phyloP scores from a whole-genome alignment of 2,888 invertebrate genomes.

The Dorcus hopei region DNA sequence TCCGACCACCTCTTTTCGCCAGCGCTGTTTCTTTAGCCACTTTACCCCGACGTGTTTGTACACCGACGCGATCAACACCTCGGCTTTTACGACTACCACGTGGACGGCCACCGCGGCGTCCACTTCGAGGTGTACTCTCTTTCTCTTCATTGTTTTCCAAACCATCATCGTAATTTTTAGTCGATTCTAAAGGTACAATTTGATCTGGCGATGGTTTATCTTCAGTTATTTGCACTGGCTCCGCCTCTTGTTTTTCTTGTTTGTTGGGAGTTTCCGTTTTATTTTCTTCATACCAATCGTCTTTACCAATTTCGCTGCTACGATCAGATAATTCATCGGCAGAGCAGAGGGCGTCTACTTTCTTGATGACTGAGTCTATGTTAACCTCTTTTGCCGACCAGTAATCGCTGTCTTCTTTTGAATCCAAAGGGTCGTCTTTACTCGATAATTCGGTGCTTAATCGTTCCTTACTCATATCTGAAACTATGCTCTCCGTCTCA shows the following conservation, averaged over 20 bases:
- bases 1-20: slow-evolving; percentile 47
- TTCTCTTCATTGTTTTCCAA: slow-evolving; percentile 38
- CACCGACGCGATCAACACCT: slow-evolving; percentile 46
- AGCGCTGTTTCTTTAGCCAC: slow-evolving; percentile 34
- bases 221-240: slow-evolving; percentile 4
- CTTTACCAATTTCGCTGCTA: slow-evolving; percentile 31
- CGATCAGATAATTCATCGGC: slow-evolving; percentile 49
- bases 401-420: slow-evolving; percentile 67
- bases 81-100: slow-evolving; percentile 43
- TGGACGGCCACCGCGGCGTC: slow-evolving; percentile 26
- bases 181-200: slow-evolving; percentile 8
- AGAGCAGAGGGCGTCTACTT: slow-evolving; percentile 66
- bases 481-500: slow-evolving; percentile 42
- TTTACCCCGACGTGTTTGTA: slow-evolving; percentile 59
- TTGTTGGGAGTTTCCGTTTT: slow-evolving; percentile 3
- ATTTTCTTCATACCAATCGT: slow-evolving; percentile 19
- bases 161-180: slow-evolving; percentile 14
- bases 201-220: slow-evolving; percentile 17
- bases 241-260: slow-evolving; percentile 16
- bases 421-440: slow-evolving; percentile 53
- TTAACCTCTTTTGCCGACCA: slow-evolving; percentile 79
- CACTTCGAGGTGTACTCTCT: slow-evolving; percentile 20
- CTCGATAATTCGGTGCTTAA: slow-evolving; percentile 41
- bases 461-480: slow-evolving; percentile 43
- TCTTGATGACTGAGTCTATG: slow-evolving; percentile 79